These are phyloP conservation scores for Microtus ochrogaster DNA, from an alignment of 2,113 vertebrate genomes.

Conservation along the genomic window DNA sequence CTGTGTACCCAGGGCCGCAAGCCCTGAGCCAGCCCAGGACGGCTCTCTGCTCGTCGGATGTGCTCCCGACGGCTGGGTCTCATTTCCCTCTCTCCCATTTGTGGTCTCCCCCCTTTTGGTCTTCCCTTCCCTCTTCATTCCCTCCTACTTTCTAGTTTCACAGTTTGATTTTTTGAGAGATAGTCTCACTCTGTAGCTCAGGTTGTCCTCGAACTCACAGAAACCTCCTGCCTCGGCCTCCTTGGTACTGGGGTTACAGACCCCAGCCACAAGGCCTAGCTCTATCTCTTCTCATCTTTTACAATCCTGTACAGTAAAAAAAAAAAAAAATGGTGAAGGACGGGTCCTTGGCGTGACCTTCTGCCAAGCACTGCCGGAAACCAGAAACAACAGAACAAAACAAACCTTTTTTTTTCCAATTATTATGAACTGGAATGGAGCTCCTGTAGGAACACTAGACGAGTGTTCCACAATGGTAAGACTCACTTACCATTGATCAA, in stretches of 20 bases:
- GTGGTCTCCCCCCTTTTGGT: neutral
- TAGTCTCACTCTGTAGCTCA: neutral
- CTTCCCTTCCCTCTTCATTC: neutral
- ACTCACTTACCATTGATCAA: neutral
- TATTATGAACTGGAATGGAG: neutral
- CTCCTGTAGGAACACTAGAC: neutral
- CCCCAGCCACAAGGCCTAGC: neutral
- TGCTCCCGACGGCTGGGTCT: neutral
- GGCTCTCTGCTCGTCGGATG: too few species aligned
- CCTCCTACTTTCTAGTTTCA: neutral
- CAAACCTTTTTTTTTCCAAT: neutral
- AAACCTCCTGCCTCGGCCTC: neutral
- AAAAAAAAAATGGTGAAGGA: neutral
- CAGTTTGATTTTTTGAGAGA: neutral
- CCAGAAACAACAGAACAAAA: neutral
- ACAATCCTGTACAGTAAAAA: neutral
- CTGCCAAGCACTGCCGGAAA: neutral
- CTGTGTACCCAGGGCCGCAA: neutral
- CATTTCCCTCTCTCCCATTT: neutral
- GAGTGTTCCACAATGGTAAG: neutral
- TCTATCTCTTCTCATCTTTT: neutral
- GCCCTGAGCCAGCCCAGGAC: neutral
- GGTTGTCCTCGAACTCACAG: neutral
- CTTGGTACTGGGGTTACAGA: neutral
- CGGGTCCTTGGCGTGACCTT: neutral